These are phyloP conservation scores for Pseudococcus jackbeardsleyi DNA, from an alignment of 2,888 invertebrate species.

Conservation along the genomic window DNA sequence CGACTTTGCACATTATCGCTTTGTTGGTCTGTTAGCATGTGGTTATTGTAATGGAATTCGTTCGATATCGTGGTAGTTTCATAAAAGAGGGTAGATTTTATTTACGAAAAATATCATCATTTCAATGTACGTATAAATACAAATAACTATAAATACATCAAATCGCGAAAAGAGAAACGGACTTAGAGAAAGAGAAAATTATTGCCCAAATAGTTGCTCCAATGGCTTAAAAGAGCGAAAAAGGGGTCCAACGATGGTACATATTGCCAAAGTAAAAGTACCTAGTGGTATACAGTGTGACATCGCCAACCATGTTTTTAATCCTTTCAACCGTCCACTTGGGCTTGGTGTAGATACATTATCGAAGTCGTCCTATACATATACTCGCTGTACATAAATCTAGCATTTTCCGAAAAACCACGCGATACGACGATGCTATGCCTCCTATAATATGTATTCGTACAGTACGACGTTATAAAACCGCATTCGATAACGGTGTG, in stretches of 20 bases:
- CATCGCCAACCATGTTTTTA: constrained; percentile 22
- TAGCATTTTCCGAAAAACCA: constrained; percentile 31
- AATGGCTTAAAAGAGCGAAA: not conserved
- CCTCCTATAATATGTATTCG: not conserved
- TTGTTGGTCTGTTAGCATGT: no score
- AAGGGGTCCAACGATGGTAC: not conserved
- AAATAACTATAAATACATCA: not conserved
- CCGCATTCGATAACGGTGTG: constrained; percentile 25
- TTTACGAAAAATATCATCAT: not conserved
- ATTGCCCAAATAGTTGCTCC: not conserved
- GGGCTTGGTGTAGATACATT: constrained; percentile 30
- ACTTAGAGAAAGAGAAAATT: not conserved
- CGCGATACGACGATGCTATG: not conserved
- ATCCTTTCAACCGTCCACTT: constrained; percentile 51
- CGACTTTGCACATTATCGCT: no score
- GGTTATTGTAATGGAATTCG: no score
- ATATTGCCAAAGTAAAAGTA: not conserved
- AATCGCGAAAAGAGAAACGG: not conserved
- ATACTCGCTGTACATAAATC: not conserved
- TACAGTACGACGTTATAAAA: constrained; percentile 22
- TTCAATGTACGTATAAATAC: not conserved
- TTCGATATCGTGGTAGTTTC: no score
- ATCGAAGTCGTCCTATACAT: constrained; percentile 42
- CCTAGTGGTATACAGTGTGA: constrained; percentile 13
- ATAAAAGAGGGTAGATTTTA: not conserved